These are phyloP conservation scores for Adela reaumurella DNA, from an alignment of 2,888 invertebrate species.

Conservation along the genomic window DNA sequence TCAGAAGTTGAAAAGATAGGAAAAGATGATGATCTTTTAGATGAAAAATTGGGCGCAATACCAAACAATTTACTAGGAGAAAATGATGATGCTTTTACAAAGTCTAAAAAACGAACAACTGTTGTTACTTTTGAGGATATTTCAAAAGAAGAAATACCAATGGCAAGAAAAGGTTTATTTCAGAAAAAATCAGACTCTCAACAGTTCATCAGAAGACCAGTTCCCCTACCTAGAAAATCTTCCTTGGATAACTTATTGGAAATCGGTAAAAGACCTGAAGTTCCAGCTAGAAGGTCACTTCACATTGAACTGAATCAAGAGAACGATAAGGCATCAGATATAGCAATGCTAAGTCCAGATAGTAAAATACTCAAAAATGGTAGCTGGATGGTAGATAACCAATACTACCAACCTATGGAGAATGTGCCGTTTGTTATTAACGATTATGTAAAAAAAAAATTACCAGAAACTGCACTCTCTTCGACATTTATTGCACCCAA, in stretches of 20 bases:
- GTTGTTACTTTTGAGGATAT: too few species aligned
- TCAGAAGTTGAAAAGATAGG: conserved; percentile 5
- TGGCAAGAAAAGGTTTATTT: not conserved
- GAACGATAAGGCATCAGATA: not conserved
- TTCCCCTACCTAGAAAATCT: conserved; percentile 4
- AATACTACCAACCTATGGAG: conserved; percentile 40
- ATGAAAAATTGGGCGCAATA: conserved; percentile 1
- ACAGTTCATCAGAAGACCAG: not conserved
- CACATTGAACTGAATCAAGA: conserved; percentile 23
- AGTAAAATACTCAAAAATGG: conserved; percentile 32
- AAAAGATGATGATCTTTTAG: conserved; percentile 11
- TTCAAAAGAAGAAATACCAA: too few species aligned
- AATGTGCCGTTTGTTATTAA: conserved; percentile 37
- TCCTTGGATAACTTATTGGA: conserved; percentile 2
- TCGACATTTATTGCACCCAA: too few species aligned
- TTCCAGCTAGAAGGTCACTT: conserved; percentile 21
- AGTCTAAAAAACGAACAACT: too few species aligned
- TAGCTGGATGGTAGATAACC: conserved; percentile 34
- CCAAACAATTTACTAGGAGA: too few species aligned
- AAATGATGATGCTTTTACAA: too few species aligned
- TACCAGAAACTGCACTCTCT: not conserved
- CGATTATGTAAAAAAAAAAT: conserved; percentile 2
- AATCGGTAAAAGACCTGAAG: not conserved
- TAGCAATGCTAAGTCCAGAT: conserved; percentile 7
- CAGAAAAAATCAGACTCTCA: not conserved